Evolutionary conservation across 2,888 invertebrate species (phyloP), one percentile per base, ranked within the genome.

Genomic region (Hyles lineata): DNA sequence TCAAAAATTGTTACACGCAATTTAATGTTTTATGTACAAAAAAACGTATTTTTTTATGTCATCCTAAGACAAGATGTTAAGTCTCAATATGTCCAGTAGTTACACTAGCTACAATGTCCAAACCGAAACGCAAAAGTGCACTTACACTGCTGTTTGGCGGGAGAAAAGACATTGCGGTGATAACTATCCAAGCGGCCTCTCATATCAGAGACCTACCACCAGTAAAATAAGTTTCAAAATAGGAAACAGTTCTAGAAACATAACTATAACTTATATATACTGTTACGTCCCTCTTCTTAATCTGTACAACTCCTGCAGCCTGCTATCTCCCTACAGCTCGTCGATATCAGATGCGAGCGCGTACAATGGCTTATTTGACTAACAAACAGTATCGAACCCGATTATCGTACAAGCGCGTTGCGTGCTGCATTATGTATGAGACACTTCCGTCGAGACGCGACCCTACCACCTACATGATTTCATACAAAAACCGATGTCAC

Each of bases 331-430:
- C 52, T 61, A 43, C 29, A 35, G 52, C 50, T 29, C 63, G 63
- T 55, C 55, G n/a, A 70, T 70, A 72, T 72, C 72, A 67, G 35
- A 72, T 63, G 67, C 55, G 58, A 72, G 29, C 55, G 29, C 55
- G 67, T 83, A 91, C 92, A 92, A 92, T 91, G 80, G 87, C 90
- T 90, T 92, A 93, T 93, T 93, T 94, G 92, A 91, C 93, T 94
- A 92, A 92, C 93, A 93, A 93, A 91, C 91, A 87, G 88, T 86
- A 90, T 90, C 85, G 87, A 85, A 81, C 79, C 77, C 86, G 92
- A 92, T 93, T 92, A 92, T 92, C 89, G 87, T 84, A 78, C 79
- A 79, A 76, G 79, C 76, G 71, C 76, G 73, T 79, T 63, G 75
- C 78, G 74, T 76, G 75, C 79, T 92, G 87, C 88, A 94, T 94